Percentiles rank a stretch among this genome's conserved stretches.
Evolutionary conservation across 2,113 vertebrate species (phyloP).

Genomic region (Diadophis punctatus): DNA sequence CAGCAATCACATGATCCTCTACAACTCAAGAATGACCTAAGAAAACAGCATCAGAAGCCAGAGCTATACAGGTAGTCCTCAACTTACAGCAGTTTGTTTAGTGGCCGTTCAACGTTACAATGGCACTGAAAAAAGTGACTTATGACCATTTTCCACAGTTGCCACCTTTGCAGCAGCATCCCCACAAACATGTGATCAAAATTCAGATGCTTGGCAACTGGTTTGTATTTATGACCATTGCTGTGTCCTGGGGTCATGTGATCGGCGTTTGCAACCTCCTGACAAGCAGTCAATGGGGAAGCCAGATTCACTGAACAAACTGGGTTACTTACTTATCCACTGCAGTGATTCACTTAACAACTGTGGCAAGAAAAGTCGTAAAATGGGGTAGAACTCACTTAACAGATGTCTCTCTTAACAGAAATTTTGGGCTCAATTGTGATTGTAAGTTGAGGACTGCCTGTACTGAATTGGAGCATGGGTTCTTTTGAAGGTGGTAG

Average conservation of each 20-base stretch:
- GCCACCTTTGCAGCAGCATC: not conserved
- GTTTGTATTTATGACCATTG: not conserved
- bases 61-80: not conserved
- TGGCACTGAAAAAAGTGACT: not conserved
- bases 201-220: not conserved
- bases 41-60: not conserved
- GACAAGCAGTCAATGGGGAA: not conserved
- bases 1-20: not conserved
- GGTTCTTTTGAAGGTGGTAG: not conserved
- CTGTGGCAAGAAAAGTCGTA: not conserved
- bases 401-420: not conserved
- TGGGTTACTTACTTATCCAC: not conserved
- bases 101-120: not conserved
- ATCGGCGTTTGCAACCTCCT: not conserved
- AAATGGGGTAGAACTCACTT: not conserved
- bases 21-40: not conserved
- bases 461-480: not conserved
- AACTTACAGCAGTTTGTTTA: not conserved
- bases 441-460: not conserved
- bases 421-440: not conserved
- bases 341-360: not conserved
- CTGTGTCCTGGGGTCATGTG: not conserved
- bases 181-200: not conserved
- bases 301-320: not conserved
- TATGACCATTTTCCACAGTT: not conserved